These are phyloP conservation scores for Brachionus calyciflorus DNA, from an alignment of 1,140 invertebrate genomes.

Conservation along the genomic window DNA sequence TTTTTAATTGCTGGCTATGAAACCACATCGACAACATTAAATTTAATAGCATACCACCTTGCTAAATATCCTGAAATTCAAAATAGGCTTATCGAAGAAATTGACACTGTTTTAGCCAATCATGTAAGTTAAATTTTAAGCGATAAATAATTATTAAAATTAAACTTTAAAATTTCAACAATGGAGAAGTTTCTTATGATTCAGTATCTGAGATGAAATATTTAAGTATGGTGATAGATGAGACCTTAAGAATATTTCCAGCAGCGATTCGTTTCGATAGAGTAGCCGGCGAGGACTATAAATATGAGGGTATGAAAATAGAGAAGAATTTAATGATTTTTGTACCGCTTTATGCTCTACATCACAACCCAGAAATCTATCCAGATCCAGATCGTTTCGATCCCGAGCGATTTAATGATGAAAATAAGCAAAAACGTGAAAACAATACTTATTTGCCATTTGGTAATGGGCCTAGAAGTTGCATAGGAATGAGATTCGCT, in stretches of 20 bases:
- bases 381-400: conserved; percentile 66
- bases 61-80: conserved; percentile 65
- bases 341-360: conserved; percentile 67
- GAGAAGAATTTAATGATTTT: conserved; percentile 65
- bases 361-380: conserved; percentile 66
- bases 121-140: conserved; percentile 28
- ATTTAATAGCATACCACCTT: conserved; percentile 64
- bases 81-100: conserved; percentile 63
- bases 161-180: conserved; percentile 22
- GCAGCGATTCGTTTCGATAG: conserved; percentile 49
- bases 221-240: conserved; percentile 60
- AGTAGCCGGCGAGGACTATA: conserved; percentile 48
- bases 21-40: conserved; percentile 64
- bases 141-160: neutral
- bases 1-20: conserved; percentile 71
- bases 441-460: conserved; percentile 62
- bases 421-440: conserved; percentile 50
- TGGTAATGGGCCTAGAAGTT: conserved; percentile 64
- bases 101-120: conserved; percentile 60
- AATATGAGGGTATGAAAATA: conserved; percentile 55
- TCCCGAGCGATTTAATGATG: conserved; percentile 63
- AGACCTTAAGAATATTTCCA: conserved; percentile 52
- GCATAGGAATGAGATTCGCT: conserved; percentile 68
- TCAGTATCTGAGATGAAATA: conserved; percentile 64
- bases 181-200: conserved; percentile 64